Evolutionary conservation across 2,113 vertebrate species (phyloP).

Genomic region (Eulacestoma nigropectus): DNA sequence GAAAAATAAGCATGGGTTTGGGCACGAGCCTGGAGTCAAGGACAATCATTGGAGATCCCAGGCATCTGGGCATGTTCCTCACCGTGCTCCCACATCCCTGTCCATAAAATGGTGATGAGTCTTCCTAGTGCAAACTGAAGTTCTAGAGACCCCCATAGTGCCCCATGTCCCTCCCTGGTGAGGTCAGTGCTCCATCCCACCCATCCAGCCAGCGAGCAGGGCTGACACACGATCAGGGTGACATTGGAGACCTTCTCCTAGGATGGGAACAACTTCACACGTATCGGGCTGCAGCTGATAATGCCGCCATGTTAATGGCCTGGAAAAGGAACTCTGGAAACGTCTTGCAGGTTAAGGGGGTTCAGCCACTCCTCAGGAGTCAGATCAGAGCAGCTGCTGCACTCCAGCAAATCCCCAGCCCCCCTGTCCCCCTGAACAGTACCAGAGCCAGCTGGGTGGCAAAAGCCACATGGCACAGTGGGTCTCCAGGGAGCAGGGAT

Average conservation of each 20-base stretch:
- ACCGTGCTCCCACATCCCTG: not conserved
- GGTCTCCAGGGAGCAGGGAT: not conserved
- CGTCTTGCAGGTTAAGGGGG: not conserved
- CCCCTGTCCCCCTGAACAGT: not conserved
- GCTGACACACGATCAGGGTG: not conserved
- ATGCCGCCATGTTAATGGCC: not conserved
- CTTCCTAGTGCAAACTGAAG: not conserved
- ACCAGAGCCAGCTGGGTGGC: not conserved
- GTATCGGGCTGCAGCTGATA: not conserved
- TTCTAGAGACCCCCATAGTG: rapidly evolving
- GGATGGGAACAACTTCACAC: not conserved
- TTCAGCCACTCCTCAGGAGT: not conserved
- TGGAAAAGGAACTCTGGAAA: not conserved
- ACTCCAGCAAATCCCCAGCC: not conserved
- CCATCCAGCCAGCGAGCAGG: not conserved
- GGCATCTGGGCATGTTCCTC: not conserved
- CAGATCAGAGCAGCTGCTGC: not conserved
- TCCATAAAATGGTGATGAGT: not conserved
- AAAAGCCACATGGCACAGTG: rapidly evolving
- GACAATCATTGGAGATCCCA: not conserved
- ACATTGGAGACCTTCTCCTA: not conserved
- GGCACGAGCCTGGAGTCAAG: not conserved
- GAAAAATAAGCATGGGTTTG: not conserved
- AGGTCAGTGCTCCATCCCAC: not conserved
- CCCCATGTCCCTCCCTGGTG: not conserved